Evolutionary conservation across 2,113 vertebrate genomes (phyloP), one percentile per base, ranked within the genome.

Genomic region (Rynchops niger): DNA sequence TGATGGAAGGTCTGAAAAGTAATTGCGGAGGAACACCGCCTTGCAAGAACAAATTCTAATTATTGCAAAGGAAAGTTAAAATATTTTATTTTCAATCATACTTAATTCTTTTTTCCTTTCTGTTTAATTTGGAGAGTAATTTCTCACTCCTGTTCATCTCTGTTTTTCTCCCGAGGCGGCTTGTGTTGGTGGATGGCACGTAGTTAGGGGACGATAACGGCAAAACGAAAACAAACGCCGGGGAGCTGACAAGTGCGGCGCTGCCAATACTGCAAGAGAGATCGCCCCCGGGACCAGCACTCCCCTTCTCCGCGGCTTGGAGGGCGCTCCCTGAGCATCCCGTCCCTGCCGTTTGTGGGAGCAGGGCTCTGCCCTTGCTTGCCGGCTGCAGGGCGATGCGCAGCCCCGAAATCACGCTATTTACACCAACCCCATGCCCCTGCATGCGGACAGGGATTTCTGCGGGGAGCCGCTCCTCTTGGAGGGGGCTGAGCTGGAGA

Each of bases 1-100:
- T 56, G 92, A 52, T 86, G 61, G 83, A 91, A 93, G 77, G 77
- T 85, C 89, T 87, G 63, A 93, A 86, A 90, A 85, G 40, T 36
- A 91, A 95, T 76, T 89, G 83, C 0, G 1, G 66, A 82, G 61
- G 81, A 95, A 43, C 74, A 82, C 4, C 0, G 9, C 38, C 1
- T 40, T 72, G 73, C 36, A 55, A 70, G 86, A 95, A 87, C 66
- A 85, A 91, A 85, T 73, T 70, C 58, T 84, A 84, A 91, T 94
- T 95, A 85, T 73, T 85, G 73, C n/a, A 22, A 50, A 82, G n/a
- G 40, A 85, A 85, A 72, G 58, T 56, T 32, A 62, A 82, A 82
- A 58, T 72, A 52, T 82, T 95, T 78, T 34, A 10, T 86, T 83
- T 82, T 74, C 36, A 45, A 72, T 69, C 22, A 32, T 1, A 14